phyloP scores from a whole-genome alignment of 2,113 vertebrate species.

The Australoheros scitulus region DNA sequence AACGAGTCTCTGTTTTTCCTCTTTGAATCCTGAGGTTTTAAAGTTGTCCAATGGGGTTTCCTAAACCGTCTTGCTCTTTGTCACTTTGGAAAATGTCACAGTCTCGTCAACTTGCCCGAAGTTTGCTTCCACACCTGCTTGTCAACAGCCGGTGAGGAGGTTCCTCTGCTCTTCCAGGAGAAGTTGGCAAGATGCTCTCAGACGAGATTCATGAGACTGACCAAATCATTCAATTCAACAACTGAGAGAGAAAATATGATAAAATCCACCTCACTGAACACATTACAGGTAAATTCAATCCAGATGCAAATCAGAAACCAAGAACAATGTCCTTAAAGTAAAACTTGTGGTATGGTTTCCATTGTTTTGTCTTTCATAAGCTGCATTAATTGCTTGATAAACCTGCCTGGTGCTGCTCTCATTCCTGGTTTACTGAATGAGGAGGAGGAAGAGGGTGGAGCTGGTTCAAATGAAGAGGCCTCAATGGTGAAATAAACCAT shows the following conservation, averaged over 20 bases:
- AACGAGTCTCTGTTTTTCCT: background rate
- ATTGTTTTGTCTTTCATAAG: background rate
- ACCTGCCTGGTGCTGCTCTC: background rate
- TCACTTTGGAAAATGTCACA: constrained; percentile 1
- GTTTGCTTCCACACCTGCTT: background rate
- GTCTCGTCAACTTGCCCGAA: background rate
- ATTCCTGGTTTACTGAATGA: background rate
- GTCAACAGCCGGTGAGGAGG: background rate
- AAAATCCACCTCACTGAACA: background rate
- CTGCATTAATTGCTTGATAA: background rate
- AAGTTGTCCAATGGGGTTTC: background rate
- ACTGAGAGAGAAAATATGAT: background rate
- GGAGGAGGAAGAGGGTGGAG: background rate
- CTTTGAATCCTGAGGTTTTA: background rate
- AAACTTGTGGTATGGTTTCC: too few relatives aligned
- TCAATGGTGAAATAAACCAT: background rate
- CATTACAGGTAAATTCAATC: background rate
- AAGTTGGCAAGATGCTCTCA: background rate
- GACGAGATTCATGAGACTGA: background rate
- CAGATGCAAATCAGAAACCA: too few relatives aligned
- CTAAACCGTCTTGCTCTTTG: background rate
- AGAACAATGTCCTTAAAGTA: too few relatives aligned
- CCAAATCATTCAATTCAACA: background rate
- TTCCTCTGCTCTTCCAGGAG: background rate
- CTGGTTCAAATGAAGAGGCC: background rate